phyloP scores from a whole-genome alignment of 2,888 invertebrate genomes.

The Drosophila tripunctata region DNA sequence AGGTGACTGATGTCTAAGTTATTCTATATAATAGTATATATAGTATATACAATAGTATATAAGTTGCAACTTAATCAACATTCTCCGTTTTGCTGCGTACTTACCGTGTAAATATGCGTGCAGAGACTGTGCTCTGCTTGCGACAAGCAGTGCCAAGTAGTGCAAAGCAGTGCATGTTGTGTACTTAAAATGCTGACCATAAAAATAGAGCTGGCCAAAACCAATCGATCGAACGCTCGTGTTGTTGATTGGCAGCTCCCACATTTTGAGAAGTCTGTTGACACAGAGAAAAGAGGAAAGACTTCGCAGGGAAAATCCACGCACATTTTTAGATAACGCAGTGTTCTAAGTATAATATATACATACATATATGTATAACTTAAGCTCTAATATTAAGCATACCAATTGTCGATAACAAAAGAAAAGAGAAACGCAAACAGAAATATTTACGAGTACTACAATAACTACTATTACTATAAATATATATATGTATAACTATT shows the following conservation, averaged over 20 bases:
- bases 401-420: slow-evolving; percentile 68
- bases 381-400: slow-evolving; percentile 61
- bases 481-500: slow-evolving; percentile 37
- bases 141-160: slow-evolving; percentile 16
- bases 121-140: slow-evolving; percentile 29
- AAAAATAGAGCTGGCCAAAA: slow-evolving; percentile 4
- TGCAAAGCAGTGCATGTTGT: slow-evolving; percentile 12
- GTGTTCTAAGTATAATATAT: slow-evolving; percentile 53
- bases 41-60: slow-evolving; percentile 21
- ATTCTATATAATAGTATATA: slow-evolving; percentile 23
- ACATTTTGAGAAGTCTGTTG: slow-evolving; percentile 36
- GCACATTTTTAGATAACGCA: slow-evolving; percentile 46
- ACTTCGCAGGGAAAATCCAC: slow-evolving; percentile 33
- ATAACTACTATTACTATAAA: slow-evolving; percentile 59
- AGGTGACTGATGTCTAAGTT: slow-evolving; percentile 84
- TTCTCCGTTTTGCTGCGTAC: slow-evolving; percentile 50
- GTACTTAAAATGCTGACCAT: slow-evolving; percentile 24
- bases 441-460: slow-evolving; percentile 66
- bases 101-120: slow-evolving; percentile 56
- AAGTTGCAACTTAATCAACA: slow-evolving; percentile 26
- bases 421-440: slow-evolving; percentile 34
- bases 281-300: slow-evolving; percentile 35
- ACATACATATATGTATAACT: slow-evolving; percentile 18
- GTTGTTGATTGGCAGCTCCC: slow-evolving; percentile 3
- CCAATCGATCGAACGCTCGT: no score